Conservation (phyloP, 2,888 invertebrate species). For the Microctonus hyperodae region DNA sequence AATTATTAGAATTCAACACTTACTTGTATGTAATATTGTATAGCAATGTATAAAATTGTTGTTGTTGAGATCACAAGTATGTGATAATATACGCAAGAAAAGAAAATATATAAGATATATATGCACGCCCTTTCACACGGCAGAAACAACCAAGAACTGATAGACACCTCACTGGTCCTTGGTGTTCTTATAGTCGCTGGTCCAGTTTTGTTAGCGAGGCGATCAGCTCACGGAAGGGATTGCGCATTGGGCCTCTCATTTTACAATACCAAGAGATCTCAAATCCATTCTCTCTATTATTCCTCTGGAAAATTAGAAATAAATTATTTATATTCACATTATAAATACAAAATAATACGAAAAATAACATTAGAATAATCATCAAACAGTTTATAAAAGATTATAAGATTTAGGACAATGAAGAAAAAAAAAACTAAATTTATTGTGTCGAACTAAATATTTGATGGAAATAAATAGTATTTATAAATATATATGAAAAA, state of each 20-base stretch:
- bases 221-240: conserved; percentile 52
- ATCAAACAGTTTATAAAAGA: too few species aligned
- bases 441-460: too few species aligned
- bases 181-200: conserved; percentile 58
- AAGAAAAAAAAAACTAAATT: too few species aligned
- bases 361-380: too few species aligned
- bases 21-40: too few species aligned
- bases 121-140: conserved; percentile 54
- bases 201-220: conserved; percentile 45
- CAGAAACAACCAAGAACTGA: conserved; percentile 56
- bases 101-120: conserved; percentile 37
- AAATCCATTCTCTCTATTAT: background rate
- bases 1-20: background rate
- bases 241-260: conserved; percentile 36
- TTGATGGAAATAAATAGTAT: too few species aligned
- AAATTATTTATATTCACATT: too few species aligned
- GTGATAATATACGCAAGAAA: too few species aligned
- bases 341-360: too few species aligned
- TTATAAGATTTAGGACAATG: too few species aligned
- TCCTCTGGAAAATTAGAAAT: background rate
- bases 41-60: background rate
- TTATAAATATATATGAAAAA: too few species aligned
- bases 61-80: background rate
- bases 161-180: conserved; percentile 52
- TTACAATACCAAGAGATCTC: conserved; percentile 5